Percentiles rank a stretch among this genome's conserved stretches.
phyloP scores from a whole-genome alignment of 2,888 invertebrate species.

The Timandra comae region DNA sequence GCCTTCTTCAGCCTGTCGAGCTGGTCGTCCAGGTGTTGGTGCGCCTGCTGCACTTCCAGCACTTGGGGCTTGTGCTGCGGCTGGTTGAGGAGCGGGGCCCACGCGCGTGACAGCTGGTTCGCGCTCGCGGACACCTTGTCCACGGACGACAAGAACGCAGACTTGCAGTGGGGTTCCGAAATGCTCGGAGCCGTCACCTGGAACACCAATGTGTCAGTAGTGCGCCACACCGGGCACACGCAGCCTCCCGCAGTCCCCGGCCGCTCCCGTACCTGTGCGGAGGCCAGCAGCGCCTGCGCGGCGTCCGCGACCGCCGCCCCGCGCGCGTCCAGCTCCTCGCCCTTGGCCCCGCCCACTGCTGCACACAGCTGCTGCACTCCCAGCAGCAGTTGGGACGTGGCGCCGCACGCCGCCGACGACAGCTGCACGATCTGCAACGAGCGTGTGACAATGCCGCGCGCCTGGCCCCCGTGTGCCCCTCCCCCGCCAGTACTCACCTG shows the following conservation, averaged over 20 bases:
- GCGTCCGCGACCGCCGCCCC: conserved; percentile 31
- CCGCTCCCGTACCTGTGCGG: conserved; percentile 38
- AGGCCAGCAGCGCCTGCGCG: conserved; percentile 32
- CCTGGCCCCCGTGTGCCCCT: too few species aligned
- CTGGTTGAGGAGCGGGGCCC: conserved; percentile 13
- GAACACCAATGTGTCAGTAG: background rate
- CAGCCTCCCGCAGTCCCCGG: too few species aligned
- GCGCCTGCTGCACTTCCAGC: conserved; percentile 18
- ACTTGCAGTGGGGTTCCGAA: conserved; percentile 24
- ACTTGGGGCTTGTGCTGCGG: conserved; percentile 15
- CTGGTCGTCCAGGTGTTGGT: background rate
- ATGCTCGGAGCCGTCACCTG: conserved; percentile 34
- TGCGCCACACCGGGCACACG: too few species aligned
- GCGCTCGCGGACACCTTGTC: conserved; percentile 22
- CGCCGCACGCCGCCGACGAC: conserved; percentile 28
- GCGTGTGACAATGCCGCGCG: background rate
- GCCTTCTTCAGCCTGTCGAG: background rate
- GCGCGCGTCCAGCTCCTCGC: conserved; percentile 19
- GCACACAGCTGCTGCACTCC: conserved; percentile 29
- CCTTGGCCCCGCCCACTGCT: conserved; percentile 21
- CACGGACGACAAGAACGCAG: conserved; percentile 19
- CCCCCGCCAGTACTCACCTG: conserved; percentile 26
- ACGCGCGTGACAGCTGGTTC: conserved; percentile 16
- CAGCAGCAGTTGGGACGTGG: conserved; percentile 29
- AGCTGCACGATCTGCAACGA: conserved; percentile 31